Base-by-base conservation (phyloP, 1,140 invertebrate species). In the Cepaea nemoralis region DNA sequence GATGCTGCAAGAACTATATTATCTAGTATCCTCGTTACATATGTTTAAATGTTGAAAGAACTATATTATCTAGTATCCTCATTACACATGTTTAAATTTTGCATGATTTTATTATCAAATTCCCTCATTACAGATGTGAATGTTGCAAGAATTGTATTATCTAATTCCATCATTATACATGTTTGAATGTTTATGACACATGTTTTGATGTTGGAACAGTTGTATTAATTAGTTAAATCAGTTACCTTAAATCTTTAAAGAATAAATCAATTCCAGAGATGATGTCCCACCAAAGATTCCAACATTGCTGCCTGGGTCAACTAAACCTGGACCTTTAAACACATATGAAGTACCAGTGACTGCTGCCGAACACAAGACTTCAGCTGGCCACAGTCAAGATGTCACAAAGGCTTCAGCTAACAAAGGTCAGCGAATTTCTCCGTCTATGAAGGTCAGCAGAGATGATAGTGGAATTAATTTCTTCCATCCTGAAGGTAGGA, bases 271-370 rank as follows among this genome's bases (percentile, higher is more conserved):
- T 63, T 63, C 22, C 59, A 63, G 59, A 27, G 8, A 63, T 63
- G n/a, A 31, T 12, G 27, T 5, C 27, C 59, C 27, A 6, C 59
- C 59, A 63, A 5, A 2, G 5, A 63, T 63, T 63, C 59, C 59
- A 31, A 6, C 2, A 27, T 6, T 27, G n/a, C 6, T 63, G 27
- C n/a, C 59, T 16, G 2, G 33, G n/a, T 63, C 59, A 31, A 63
- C 2, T 10, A 6, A 31, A 10, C n/a, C 33, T 63, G 59, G 59
- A 8, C 1, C 59, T 31, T 6, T 63, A 27, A 63, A 27, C 27
- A 63, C 59, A 63, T 63, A 63, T 63, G 59, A 63, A 63, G 59
- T 63, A 10, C 59, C 59, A 63, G 59, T 63, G 1, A 63, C 27
- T n/a, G 33, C n/a, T 31, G 27, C n/a, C 16, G 59, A 63, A 0